phyloP scores from a whole-genome alignment of 1,140 invertebrate species.

The Pantala flavescens region DNA sequence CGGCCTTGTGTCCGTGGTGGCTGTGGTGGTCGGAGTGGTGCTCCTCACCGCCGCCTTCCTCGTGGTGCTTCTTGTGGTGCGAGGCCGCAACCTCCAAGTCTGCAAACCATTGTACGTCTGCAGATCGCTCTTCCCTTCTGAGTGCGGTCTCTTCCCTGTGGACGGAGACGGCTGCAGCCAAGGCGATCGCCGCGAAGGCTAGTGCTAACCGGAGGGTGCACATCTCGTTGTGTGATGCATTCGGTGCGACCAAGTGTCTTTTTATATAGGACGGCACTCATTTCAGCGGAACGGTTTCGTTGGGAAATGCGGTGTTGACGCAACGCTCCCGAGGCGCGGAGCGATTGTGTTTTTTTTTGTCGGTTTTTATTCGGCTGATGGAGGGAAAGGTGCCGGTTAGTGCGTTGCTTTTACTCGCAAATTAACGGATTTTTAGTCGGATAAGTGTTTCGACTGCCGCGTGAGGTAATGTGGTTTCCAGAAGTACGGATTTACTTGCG shows the following conservation, averaged over 20 bases:
- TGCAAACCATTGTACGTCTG: background rate
- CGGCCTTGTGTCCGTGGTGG: slow-evolving; percentile 16
- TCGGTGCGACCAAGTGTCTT: background rate
- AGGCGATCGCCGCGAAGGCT: background rate
- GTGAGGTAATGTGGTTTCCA: too few species aligned
- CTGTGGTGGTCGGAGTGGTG: slow-evolving; percentile 21
- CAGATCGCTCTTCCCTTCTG: background rate
- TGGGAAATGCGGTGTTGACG: background rate
- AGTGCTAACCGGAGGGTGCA: background rate
- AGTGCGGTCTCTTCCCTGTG: background rate
- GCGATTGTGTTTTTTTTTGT: background rate
- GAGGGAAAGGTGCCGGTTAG: too few species aligned
- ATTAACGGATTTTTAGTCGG: too few species aligned
- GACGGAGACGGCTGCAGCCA: background rate
- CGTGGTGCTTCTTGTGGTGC: slow-evolving; percentile 28
- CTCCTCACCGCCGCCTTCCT: slow-evolving; percentile 22
- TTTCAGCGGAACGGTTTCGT: background rate
- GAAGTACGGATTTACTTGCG: too few species aligned
- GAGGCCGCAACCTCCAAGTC: slow-evolving; percentile 12
- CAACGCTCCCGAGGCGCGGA: background rate
- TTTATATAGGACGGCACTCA: background rate
- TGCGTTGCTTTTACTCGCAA: too few species aligned
- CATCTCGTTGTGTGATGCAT: background rate
- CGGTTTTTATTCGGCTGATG: too few species aligned
- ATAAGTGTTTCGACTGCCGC: too few species aligned